Percentiles rank a stretch among this genome's conserved stretches.
phyloP scores from a whole-genome alignment of 2,797 vertebrate species.

The Otolemur crassicaudatus region DNA sequence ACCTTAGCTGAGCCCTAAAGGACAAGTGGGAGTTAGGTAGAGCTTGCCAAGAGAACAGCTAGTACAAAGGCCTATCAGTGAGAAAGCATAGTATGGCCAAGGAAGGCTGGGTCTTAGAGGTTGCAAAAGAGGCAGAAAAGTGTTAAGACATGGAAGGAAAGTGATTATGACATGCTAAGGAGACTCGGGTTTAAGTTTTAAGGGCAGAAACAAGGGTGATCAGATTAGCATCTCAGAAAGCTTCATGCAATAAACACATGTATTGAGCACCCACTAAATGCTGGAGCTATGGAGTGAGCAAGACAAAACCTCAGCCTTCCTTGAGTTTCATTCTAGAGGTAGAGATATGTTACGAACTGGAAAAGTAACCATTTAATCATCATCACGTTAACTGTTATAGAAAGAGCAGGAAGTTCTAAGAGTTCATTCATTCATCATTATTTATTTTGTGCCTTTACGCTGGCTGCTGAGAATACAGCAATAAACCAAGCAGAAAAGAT shows the following conservation, averaged over 20 bases:
- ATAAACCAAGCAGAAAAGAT: background rate
- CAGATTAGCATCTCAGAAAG: constrained; percentile 50
- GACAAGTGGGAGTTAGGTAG: constrained; percentile 15
- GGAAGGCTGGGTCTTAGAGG: background rate
- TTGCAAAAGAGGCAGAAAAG: background rate
- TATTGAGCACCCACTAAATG: background rate
- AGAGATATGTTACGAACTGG: background rate
- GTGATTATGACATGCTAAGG: background rate
- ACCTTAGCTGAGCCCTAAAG: constrained; percentile 64
- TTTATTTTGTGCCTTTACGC: background rate
- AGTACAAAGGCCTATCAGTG: background rate
- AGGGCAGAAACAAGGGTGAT: background rate
- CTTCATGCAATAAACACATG: background rate
- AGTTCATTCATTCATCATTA: constrained; percentile 30
- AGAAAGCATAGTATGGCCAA: background rate
- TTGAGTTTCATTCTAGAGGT: background rate
- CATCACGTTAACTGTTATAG: background rate
- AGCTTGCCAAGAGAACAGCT: constrained; percentile 1
- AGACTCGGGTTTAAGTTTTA: constrained; percentile 12
- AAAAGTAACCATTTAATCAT: background rate
- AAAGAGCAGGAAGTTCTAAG: background rate
- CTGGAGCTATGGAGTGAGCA: background rate
- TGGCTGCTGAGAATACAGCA: constrained; percentile 30
- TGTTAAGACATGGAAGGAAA: background rate
- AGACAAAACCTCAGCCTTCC: constrained; percentile 24